A percentile compares a stretch with the other conserved stretches of the same genome.
Conservation (phyloP, 1,140 invertebrate species). For the Drosophila pseudoananassae region DNA sequence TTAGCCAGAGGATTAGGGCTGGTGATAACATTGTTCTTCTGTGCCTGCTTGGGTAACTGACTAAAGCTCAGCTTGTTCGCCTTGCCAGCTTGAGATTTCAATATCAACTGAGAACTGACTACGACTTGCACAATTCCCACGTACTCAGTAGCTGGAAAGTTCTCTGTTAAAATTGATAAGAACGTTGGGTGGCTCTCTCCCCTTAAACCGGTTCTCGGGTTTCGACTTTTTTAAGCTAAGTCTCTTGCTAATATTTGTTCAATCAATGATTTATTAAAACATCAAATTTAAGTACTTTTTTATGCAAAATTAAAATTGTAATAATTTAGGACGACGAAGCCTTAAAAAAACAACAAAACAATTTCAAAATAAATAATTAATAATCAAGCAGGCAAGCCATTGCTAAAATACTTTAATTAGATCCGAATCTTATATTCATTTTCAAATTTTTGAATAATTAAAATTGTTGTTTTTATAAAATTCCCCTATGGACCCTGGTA, state of each 20-base stretch:
- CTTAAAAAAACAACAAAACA: no score
- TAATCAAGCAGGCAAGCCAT: no score
- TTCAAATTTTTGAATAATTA: not conserved
- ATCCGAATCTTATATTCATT: not conserved
- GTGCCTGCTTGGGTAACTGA: not conserved
- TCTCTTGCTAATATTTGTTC: not conserved
- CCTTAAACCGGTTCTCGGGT: constrained; percentile 1
- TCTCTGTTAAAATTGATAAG: constrained; percentile 41
- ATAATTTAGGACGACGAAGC: no score
- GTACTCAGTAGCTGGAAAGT: constrained; percentile 2
- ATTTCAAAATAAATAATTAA: no score
- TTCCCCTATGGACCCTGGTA: not conserved
- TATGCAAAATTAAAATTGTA: no score
- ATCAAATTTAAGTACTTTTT: not conserved
- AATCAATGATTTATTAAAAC: not conserved
- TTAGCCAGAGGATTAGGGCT: constrained; percentile 24
- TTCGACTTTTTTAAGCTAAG: not conserved
- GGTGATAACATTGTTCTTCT: constrained; percentile 40
- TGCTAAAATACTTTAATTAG: no score
- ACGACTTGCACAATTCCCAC: constrained; percentile 5
- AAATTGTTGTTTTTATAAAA: not conserved
- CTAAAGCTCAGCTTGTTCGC: constrained; percentile 10
- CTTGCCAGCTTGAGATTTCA: constrained; percentile 24
- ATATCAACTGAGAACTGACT: constrained; percentile 23
- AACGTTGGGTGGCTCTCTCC: constrained; percentile 2